phyloP scores from a whole-genome alignment of 2,797 vertebrate species.

The Tympanoctomys barrerae region DNA sequence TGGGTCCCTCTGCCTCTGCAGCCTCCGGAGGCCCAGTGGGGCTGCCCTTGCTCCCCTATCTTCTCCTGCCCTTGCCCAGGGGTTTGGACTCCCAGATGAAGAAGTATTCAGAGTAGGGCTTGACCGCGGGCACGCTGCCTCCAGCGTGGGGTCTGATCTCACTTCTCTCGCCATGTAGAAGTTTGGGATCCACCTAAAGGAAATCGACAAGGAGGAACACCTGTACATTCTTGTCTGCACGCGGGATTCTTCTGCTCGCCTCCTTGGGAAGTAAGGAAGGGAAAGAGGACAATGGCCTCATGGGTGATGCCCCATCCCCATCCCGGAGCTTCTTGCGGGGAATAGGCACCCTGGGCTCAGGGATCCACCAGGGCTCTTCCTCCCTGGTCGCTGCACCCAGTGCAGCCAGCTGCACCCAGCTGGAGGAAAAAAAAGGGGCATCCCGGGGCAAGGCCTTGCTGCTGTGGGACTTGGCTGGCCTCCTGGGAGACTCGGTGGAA shows the following conservation, averaged over 20 bases:
- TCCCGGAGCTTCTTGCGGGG: neutral
- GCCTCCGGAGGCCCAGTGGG: neutral
- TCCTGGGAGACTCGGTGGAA: neutral
- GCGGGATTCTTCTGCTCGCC: slow-evolving; percentile 82
- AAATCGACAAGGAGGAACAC: slow-evolving; percentile 92
- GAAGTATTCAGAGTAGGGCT: neutral
- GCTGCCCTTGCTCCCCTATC: neutral
- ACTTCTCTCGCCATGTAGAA: slow-evolving; percentile 85
- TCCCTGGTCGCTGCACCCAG: neutral
- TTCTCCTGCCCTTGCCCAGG: neutral
- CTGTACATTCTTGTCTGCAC: slow-evolving; percentile 92
- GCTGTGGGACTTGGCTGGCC: neutral
- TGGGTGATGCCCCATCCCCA: neutral
- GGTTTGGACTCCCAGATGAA: neutral
- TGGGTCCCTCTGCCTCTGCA: neutral
- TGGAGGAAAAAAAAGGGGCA: neutral
- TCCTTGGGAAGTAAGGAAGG: slow-evolving; percentile 74
- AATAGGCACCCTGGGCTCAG: neutral
- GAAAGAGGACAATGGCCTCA: neutral
- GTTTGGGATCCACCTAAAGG: slow-evolving; percentile 93
- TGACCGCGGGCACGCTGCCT: neutral
- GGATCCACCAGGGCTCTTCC: neutral
- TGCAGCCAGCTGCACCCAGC: neutral
- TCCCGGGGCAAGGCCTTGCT: neutral
- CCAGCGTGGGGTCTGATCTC: neutral